These are phyloP conservation scores for Psettodes erumei DNA, from an alignment of 2,113 vertebrate genomes.

Conservation along the genomic window DNA sequence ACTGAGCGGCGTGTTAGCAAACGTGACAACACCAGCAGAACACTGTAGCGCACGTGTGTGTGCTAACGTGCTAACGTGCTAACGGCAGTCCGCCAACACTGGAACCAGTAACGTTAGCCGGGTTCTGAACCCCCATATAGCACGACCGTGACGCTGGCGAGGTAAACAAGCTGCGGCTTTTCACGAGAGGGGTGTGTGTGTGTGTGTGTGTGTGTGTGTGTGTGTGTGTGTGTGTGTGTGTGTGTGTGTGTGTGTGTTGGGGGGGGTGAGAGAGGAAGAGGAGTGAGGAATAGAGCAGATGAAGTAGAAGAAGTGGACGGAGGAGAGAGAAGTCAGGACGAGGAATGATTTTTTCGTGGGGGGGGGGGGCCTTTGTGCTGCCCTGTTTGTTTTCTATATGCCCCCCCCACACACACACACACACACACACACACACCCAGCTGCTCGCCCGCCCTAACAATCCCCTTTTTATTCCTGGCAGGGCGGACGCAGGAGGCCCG, in stretches of 20 bases:
- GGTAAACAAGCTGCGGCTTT: conserved; percentile 37
- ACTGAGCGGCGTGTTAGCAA: neutral
- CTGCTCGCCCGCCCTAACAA: conserved; percentile 51
- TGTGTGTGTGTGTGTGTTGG: too few species aligned
- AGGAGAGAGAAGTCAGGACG: neutral
- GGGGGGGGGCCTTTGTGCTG: conserved; percentile 42
- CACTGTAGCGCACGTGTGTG: neutral
- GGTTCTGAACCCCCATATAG: conserved; percentile 12
- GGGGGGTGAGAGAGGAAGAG: conserved; percentile 3
- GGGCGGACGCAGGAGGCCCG: conserved; percentile 64
- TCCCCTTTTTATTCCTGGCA: conserved; percentile 70
- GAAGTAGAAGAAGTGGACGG: neutral
- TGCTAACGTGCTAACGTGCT: neutral
- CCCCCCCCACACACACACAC: conserved; percentile 11
- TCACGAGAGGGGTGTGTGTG: neutral
- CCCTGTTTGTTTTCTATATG: conserved; percentile 72
- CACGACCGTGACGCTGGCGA: conserved; percentile 26
- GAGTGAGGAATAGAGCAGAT: neutral
- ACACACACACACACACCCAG: too few species aligned
- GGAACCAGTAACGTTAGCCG: conserved; percentile 1
- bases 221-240: too few species aligned
- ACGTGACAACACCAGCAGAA: conserved; percentile 19
- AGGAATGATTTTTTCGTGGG: too few species aligned
- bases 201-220: too few species aligned
- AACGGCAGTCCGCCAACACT: neutral